Base-by-base conservation (phyloP, 2,888 invertebrate genomes). In the Leptura quadrifasciata region DNA sequence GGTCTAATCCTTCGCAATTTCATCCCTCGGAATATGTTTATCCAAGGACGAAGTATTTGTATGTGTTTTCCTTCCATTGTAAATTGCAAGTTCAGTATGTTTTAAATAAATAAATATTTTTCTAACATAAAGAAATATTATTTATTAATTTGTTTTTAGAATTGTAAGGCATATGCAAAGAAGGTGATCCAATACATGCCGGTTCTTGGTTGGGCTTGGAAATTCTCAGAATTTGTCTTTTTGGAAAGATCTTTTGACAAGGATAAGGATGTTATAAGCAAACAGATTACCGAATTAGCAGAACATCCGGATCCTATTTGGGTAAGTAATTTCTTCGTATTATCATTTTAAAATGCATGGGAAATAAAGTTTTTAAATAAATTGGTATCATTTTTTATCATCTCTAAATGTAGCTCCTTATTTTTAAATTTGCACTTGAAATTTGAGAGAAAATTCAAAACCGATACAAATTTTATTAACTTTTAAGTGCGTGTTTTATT, bases 171-270 rank as follows among this genome's bases (percentile, higher is more conserved):
- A 0, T 98, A 97, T 88, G 97, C 97, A 0, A 98, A 98, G 90
- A 96, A 97, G 89, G 94, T 94, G 15, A 94, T 98, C 80, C 94
- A 95, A 83, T 97, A 96, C 88, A 92, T 98, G 80, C 98, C 98
- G 27, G 94, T 97, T 10, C 93, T 98, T 83, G 98, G 98, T 47
- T 98, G 98, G 98, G 95, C 95, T 85, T 98, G 98, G 97, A 96
- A 96, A 90, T 96, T 97, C 88, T 95, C 96, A 0, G 98, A 98
- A 88, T 96, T 96, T 90, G 96, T 98, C 78, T 98, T 98, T 90
- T 91, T 98, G 75, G 97, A 97, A 88, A 92, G 98, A 83, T 95
- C 95, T 81, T 98, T 95, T 91, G 95, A 97, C 72, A 96, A 97
- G 89, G 98, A 98, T 89, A 95, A 93, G 88, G 93, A 94, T 85